Base-by-base conservation (phyloP, 2,888 invertebrate species). In the Unio pictorum region DNA sequence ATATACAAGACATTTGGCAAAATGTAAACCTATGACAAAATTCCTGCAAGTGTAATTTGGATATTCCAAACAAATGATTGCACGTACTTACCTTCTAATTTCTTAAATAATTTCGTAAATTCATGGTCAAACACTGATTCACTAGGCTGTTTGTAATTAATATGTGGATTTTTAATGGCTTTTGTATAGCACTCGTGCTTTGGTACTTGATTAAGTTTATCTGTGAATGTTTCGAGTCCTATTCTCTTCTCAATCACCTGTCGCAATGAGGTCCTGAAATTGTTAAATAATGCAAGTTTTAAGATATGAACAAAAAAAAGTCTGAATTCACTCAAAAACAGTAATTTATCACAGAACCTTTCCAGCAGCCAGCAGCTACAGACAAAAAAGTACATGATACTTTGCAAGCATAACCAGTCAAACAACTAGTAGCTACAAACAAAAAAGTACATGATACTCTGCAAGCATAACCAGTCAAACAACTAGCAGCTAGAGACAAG, bases 101-200 rank as follows among this genome's bases (percentile, higher is more conserved):
- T 88, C 81, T 97, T 98, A 89, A 96, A 96, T 45, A 98, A 91
- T 86, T 94, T 94, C 86, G 98, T 97, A 91, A 98, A 99, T 91
- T 98, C 96, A 89, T 95, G 96, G 90, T 99, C 99, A 60, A 99
- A 92, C 68, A 98, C 91, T 26, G 98, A 92, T 76, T 98, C 97
- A 0, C 91, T 91, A 4, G 95, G 91, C 68, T 93, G 92, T 88
- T 94, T 94, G 18, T 94, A 95, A 61, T 94, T 92, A 55, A 96
- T 93, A 90, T 98, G 97, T 0, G 99, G 97, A 85, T 96, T 96
- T 89, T 99, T 98, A 28, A 96, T 94, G 23, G 98, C 96, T 86
- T 94, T 93, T 69, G 95, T 95, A 91, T 98, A 99, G 60, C 94
- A 93, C 91, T 99, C 99, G 87, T 96, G 96, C 66, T 95, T 93